These are phyloP conservation scores for Sebastes hubbsi DNA, from an alignment of 2,797 vertebrate genomes.

Conservation along the genomic window DNA sequence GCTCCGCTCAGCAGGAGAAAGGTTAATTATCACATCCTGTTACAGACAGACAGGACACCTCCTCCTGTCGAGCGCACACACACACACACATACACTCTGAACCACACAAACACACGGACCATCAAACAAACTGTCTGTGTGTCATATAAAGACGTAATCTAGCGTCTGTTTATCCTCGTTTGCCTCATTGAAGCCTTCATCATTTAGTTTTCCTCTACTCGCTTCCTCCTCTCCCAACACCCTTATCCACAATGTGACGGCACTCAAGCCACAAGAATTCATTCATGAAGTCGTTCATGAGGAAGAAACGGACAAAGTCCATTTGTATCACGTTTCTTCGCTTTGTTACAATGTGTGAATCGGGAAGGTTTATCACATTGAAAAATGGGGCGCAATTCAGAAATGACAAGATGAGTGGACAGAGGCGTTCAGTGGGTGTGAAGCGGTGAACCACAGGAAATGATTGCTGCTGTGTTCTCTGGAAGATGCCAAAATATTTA, in stretches of 20 bases:
- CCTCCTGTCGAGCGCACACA: constrained; percentile 58
- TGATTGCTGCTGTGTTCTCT: constrained; percentile 53
- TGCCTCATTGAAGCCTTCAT: constrained; percentile 11
- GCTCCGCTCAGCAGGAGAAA: constrained; percentile 78
- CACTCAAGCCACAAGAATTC: constrained; percentile 1
- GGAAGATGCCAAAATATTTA: constrained; percentile 47
- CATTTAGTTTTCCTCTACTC: background rate
- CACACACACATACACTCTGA: constrained; percentile 17
- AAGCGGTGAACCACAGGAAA: constrained; percentile 40
- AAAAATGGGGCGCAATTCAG: constrained; percentile 25
- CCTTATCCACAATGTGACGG: background rate
- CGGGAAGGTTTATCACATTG: constrained; percentile 34
- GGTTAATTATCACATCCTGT: constrained; percentile 82
- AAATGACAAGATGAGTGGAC: constrained; percentile 56
- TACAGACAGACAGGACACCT: constrained; percentile 66
- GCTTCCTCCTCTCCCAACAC: background rate
- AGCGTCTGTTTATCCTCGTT: constrained; percentile 66
- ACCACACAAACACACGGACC: constrained; percentile 44
- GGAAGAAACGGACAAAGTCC: constrained; percentile 12
- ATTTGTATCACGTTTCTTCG: constrained; percentile 33
- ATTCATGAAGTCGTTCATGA: constrained; percentile 18
- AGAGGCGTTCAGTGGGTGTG: constrained; percentile 50
- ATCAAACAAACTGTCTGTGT: constrained; percentile 48
- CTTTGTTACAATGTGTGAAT: constrained; percentile 46
- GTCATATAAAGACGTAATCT: constrained; percentile 55